These are phyloP conservation scores for Drosophila tristis DNA, from an alignment of 1,140 invertebrate species.

Conservation along the genomic window DNA sequence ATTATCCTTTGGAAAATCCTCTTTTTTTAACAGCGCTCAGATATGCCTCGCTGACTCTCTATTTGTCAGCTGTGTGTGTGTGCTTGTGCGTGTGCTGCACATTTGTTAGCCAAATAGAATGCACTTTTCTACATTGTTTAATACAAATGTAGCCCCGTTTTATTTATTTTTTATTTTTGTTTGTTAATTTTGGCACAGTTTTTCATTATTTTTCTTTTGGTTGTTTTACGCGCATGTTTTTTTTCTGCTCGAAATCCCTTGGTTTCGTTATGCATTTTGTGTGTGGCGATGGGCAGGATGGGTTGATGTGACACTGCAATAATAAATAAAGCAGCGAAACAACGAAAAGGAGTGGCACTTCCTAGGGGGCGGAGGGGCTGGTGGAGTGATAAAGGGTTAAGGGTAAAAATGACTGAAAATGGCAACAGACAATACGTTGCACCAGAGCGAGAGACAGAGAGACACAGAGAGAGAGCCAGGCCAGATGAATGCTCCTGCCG, in stretches of 20 bases:
- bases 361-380: background rate
- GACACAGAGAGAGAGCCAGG: background rate
- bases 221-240: slow-evolving; percentile 11
- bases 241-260: background rate
- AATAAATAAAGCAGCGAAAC: slow-evolving; percentile 71
- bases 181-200: slow-evolving; percentile 70
- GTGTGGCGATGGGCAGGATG: slow-evolving; percentile 15
- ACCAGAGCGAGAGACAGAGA: slow-evolving; percentile 34
- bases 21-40: background rate
- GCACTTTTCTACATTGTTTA: slow-evolving; percentile 69
- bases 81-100: slow-evolving; percentile 20
- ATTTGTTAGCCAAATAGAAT: slow-evolving; percentile 54
- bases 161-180: slow-evolving; percentile 31
- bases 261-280: slow-evolving; percentile 49
- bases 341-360: slow-evolving; percentile 1
- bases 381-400: slow-evolving; percentile 2
- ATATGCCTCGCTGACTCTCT: slow-evolving; percentile 1
- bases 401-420: slow-evolving; percentile 66
- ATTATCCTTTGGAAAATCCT: too few relatives aligned
- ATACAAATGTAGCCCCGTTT: slow-evolving; percentile 59
- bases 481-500: too few relatives aligned
- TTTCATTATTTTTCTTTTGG: slow-evolving; percentile 26
- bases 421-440: slow-evolving; percentile 66
- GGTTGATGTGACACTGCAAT: slow-evolving; percentile 58
- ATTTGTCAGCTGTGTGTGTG: slow-evolving; percentile 12